phyloP scores from a whole-genome alignment of 2,888 invertebrate species.

The Aleiodes leptofemur region DNA sequence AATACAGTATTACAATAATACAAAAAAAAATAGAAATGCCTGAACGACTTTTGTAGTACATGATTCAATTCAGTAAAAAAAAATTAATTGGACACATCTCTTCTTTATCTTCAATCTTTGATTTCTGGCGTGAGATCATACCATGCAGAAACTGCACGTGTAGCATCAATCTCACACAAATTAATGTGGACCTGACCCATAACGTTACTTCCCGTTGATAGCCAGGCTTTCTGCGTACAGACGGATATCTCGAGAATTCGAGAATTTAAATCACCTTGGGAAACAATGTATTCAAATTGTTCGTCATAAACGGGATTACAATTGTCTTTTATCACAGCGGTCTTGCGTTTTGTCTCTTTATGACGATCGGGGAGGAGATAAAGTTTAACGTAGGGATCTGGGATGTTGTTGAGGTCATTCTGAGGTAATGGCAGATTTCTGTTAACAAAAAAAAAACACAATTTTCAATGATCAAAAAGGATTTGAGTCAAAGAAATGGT shows the following conservation, averaged over 20 bases:
- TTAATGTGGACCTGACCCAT: slow-evolving; percentile 88
- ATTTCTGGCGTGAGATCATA: slow-evolving; percentile 82
- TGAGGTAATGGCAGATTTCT: slow-evolving; percentile 84
- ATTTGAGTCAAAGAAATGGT: too few relatives aligned
- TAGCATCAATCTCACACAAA: slow-evolving; percentile 82
- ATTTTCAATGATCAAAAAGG: too few relatives aligned
- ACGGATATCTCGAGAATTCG: slow-evolving; percentile 90
- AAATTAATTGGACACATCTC: too few relatives aligned
- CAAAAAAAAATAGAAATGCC: too few relatives aligned
- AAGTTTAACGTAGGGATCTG: slow-evolving; percentile 93
- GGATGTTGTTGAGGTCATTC: slow-evolving; percentile 88
- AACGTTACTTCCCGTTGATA: slow-evolving; percentile 87
- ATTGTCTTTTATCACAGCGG: slow-evolving; percentile 89
- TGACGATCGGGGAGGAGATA: slow-evolving; percentile 90
- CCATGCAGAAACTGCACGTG: slow-evolving; percentile 84
- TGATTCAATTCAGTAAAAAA: too few relatives aligned
- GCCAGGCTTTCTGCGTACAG: slow-evolving; percentile 90
- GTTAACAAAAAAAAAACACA: slow-evolving; percentile 56
- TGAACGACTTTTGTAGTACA: too few relatives aligned
- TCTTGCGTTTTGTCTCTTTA: slow-evolving; percentile 92
- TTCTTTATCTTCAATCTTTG: slow-evolving; percentile 59
- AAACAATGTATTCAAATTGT: slow-evolving; percentile 92
- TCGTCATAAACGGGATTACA: slow-evolving; percentile 95
- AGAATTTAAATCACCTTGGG: slow-evolving; percentile 86
- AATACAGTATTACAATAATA: too few relatives aligned